Evolutionary conservation across 2,113 vertebrate species (phyloP).

Genomic region (Forbesichthys papilliferus): DNA sequence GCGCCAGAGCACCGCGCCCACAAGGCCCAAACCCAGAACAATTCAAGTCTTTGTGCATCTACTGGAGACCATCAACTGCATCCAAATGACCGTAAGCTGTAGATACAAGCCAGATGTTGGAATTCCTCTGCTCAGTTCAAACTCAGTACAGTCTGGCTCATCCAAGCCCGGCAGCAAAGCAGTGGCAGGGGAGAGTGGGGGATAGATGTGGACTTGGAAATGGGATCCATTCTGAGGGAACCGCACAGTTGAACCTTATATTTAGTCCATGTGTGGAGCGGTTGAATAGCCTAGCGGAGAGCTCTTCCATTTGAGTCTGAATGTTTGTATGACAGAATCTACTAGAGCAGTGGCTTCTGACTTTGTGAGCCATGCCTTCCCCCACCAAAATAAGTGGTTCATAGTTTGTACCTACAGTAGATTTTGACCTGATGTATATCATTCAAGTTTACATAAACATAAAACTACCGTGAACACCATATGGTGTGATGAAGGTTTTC

Average conservation of each 20-base stretch:
- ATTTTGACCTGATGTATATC: no score
- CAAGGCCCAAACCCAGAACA: constrained; percentile 77
- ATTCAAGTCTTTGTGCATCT: constrained; percentile 81
- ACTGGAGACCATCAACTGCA: constrained; percentile 81
- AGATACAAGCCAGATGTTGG: constrained; percentile 86
- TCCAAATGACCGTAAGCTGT: constrained; percentile 81
- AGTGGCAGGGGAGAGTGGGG: constrained; percentile 62
- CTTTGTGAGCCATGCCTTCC: no score
- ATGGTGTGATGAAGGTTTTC: no score
- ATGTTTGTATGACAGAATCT: constrained; percentile 20
- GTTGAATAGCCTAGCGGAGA: constrained; percentile 24
- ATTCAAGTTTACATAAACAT: no score
- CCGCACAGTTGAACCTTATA: constrained; percentile 9
- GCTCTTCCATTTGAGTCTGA: constrained; percentile 21
- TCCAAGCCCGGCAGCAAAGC: constrained; percentile 66
- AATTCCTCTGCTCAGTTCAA: constrained; percentile 78
- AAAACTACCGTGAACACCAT: no score
- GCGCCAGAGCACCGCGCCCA: constrained; percentile 76
- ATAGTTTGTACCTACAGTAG: no score
- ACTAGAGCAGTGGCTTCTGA: no score
- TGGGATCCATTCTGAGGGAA: constrained; percentile 40
- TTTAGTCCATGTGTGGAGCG: background rate
- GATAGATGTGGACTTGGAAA: constrained; percentile 34
- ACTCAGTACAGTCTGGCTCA: constrained; percentile 75
- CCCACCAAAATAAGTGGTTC: no score